Evolutionary conservation across 2,113 vertebrate species (phyloP), one percentile per base, ranked within the genome.

Genomic region (Heterotis niloticus): DNA sequence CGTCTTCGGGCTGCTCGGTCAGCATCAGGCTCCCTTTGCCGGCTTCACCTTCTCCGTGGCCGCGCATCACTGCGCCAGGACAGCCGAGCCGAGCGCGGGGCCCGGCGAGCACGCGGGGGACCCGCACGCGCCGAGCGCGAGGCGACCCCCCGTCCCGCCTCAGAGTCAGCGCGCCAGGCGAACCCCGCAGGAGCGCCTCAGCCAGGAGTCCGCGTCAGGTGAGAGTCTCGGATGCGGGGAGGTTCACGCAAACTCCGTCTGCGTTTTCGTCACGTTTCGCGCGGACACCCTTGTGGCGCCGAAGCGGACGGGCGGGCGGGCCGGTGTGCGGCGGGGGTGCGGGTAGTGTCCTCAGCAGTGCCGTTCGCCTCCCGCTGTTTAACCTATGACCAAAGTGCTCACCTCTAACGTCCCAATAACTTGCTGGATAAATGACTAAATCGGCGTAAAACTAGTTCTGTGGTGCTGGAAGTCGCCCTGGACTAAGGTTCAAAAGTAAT

Each of bases 1-100:
- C 76, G 85, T 91, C 84, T 82, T 91, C 86, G 92, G 91, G 86
- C 93, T 87, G 91, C 87, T 91, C 79, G 92, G 90, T 81, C 90
- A 88, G 88, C 91, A 91, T 85, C 92, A 89, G 84, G 87, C 83
- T 84, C 89, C 88, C 9, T 89, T 90, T 81, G 62, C 88, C 76
- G 87, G 88, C 57, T 72, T 87, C 85, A 81, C 87, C 64, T 88
- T 92, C 80, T 88, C 91, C 80, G 85, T 88, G 87, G 91, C 86
- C 87, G 82, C 74, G 91, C 90, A 82, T 87, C 93, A 81, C 81
- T 93, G 93, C 62, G 86, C 90, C 68, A 93, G 91, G 83, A 80
- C 84, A 11, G 0, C 87, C 60, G 91, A 90, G 84, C 82, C 85
- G 4, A 91, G 87, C 88, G 90, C 89, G 83, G 92, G 84, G 79